phyloP scores from a whole-genome alignment of 1,140 invertebrate genomes.

The Chrysomallon squamiferum region DNA sequence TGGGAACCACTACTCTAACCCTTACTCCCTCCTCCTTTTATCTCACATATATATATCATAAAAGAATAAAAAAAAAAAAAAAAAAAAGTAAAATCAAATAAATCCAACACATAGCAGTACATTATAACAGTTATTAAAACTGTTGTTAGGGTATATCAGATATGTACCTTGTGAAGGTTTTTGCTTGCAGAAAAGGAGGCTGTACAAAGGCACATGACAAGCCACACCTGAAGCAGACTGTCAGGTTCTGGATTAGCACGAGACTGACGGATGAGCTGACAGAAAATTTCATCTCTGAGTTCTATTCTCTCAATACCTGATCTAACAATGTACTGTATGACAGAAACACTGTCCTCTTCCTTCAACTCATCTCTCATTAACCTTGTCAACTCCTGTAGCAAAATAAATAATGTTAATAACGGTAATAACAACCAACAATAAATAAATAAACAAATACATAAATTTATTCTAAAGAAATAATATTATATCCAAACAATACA shows the following conservation, averaged over 20 bases:
- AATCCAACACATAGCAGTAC: too few species aligned
- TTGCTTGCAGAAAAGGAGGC: conserved; percentile 93
- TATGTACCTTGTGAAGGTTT: conserved; percentile 78
- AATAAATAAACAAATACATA: too few species aligned
- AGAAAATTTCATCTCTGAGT: conserved; percentile 95
- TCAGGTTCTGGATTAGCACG: conserved; percentile 89
- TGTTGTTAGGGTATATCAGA: too few species aligned
- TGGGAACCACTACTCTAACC: too few species aligned
- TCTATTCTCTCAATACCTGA: conserved; percentile 92
- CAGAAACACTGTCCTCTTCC: conserved; percentile 87
- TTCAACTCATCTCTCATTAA: conserved; percentile 97
- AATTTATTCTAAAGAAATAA: too few species aligned
- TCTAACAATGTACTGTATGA: conserved; percentile 96
- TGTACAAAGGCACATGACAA: conserved; percentile 85
- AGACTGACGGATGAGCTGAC: conserved; percentile 98
- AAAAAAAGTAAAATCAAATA: too few species aligned
- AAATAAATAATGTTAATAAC: conserved; percentile 3
- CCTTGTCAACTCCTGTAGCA: conserved; percentile 86
- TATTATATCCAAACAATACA: too few species aligned
- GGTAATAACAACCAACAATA: too few species aligned
- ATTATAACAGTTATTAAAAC: too few species aligned
- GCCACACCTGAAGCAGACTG: conserved; percentile 79
- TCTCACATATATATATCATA: too few species aligned
- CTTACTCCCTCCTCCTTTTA: too few species aligned
- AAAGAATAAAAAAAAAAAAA: too few species aligned